Evolutionary conservation across 2,888 invertebrate species (phyloP), one percentile per base, ranked within the genome.

Genomic region (Drosophila birchii): DNA sequence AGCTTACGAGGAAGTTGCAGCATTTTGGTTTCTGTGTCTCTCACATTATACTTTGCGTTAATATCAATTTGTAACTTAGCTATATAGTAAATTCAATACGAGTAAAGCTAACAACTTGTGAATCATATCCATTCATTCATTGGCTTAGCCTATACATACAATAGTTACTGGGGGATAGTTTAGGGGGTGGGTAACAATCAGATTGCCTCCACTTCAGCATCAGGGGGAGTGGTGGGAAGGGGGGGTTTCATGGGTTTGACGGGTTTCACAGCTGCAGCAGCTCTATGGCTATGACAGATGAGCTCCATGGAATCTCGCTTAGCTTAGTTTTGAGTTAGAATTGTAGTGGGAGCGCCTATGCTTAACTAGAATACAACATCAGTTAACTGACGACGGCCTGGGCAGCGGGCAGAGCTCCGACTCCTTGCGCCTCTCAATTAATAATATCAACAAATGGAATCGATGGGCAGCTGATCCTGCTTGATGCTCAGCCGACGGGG

Each of bases 371-470:
- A 78, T 72, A 76, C 72, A 70, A 70, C 75, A 44, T 62, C 59
- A 58, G 38, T 38, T 57, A 49, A 41, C 41, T 43, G 68, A 29
- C 43, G 43, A 9, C 16, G 23, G 11, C 23, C 23, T 12, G 68
- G 39, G 11, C 14, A 8, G 34, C 41, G 54, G 51, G 1, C 14
- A 36, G 57, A 26, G 41, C 59, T 23, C 38, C 43, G 38, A 34
- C 38, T 51, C 57, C 55, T 66, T 43, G 54, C 43, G 38, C 49
- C 55, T n/a, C 49, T 49, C 43, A 56, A 44, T 74, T 74, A 66
- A 75, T 90, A 90, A 89, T 91, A 91, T 93, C 91, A 93, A 91
- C 92, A 93, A 81, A 92, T 90, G 80, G 92, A 93, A 88, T 93
- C 92, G 60, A 91, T 88, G 69, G 92, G 91, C 80, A 92, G 84